Evolutionary conservation across 2,888 invertebrate genomes (phyloP).

Genomic region (Vannuccia rotundouncinata): DNA sequence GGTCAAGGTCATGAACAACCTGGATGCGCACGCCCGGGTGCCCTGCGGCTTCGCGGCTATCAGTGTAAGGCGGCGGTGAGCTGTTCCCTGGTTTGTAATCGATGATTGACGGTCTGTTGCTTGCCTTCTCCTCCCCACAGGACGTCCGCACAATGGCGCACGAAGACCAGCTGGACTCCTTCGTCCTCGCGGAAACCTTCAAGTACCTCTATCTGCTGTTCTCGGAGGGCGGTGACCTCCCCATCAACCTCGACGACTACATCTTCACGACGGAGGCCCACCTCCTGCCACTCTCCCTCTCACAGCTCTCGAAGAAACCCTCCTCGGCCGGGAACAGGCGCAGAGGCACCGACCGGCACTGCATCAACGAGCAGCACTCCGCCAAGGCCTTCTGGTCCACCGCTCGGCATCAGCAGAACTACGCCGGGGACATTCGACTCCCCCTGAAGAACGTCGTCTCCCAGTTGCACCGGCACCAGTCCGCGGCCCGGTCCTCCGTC

Average conservation of each 20-base stretch:
- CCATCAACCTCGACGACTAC: conserved; percentile 58
- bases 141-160: conserved; percentile 39
- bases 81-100: too few species aligned
- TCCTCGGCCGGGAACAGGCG: background rate
- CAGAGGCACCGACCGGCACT: too few species aligned
- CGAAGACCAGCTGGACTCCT: conserved; percentile 69
- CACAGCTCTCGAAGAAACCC: too few species aligned
- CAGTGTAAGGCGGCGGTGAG: too few species aligned
- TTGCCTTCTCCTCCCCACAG: background rate
- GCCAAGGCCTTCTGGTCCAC: background rate
- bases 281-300: conserved; percentile 69
- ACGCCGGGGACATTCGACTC: background rate
- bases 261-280: conserved; percentile 73
- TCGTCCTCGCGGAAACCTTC: conserved; percentile 85
- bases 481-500: background rate
- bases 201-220: conserved; percentile 90
- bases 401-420: background rate
- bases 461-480: background rate
- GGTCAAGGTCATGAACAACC: conserved; percentile 68
- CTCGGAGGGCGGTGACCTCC: conserved; percentile 73
- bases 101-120: too few species aligned
- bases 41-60: conserved; percentile 93
- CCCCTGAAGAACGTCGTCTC: background rate
- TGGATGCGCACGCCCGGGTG: conserved; percentile 84
- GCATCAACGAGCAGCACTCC: background rate